Evolutionary conservation across 2,113 vertebrate species (phyloP).

Genomic region (Cynopterus brachyotis): DNA sequence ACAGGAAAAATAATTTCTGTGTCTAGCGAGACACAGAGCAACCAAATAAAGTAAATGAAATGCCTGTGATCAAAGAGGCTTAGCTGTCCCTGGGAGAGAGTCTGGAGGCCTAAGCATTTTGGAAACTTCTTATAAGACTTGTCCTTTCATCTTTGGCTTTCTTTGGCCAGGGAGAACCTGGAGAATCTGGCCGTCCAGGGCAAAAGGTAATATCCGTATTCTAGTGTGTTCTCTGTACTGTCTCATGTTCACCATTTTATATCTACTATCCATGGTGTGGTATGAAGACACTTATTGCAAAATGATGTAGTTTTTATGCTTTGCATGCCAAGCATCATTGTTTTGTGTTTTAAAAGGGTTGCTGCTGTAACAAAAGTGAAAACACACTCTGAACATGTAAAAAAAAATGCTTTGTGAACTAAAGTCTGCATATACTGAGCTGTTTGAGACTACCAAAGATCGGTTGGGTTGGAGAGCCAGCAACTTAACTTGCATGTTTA

Average conservation of each 20-base stretch:
- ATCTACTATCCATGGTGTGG: not conserved
- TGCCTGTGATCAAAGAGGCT: not conserved
- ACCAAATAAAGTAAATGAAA: not conserved
- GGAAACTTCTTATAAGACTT: not conserved
- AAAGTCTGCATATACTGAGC: not conserved
- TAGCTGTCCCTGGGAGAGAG: not conserved
- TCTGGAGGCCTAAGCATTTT: not conserved
- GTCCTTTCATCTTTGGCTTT: slow-evolving; percentile 52
- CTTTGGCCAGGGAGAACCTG: slow-evolving; percentile 93
- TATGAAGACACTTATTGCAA: not conserved
- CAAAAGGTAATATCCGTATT: slow-evolving; percentile 90
- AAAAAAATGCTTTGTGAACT: not conserved
- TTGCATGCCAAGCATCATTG: not conserved
- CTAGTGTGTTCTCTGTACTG: not conserved
- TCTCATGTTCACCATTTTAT: not conserved
- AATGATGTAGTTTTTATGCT: not conserved
- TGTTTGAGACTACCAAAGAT: slow-evolving; percentile 66
- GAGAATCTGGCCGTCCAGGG: slow-evolving; percentile 94
- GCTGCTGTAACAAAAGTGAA: slow-evolving; percentile 28
- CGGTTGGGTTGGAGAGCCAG: not conserved
- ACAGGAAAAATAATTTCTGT: not conserved
- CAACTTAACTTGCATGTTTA: slow-evolving; percentile 67
- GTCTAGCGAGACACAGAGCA: not conserved
- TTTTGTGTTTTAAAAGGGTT: slow-evolving; percentile 57
- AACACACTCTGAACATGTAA: slow-evolving; percentile 6